A percentile compares a stretch with the other conserved stretches of the same genome.
Evolutionary conservation across 1,140 invertebrate species (phyloP).

Genomic region (Lepidurus arcticus): DNA sequence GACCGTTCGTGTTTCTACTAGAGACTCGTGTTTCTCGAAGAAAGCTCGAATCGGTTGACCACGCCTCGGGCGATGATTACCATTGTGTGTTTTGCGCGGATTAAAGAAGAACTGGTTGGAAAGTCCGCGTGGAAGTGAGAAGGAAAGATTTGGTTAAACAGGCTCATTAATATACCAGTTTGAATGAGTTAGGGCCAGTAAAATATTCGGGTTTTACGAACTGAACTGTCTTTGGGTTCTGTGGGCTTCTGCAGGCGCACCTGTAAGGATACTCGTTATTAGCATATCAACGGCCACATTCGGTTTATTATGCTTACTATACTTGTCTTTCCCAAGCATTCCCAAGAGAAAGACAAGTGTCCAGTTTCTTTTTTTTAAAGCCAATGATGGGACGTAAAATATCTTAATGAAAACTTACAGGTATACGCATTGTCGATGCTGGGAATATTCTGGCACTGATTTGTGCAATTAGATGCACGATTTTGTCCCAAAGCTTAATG

Average conservation of each 20-base stretch:
- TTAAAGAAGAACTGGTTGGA: background rate
- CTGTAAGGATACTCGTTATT: background rate
- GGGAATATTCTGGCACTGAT: no score
- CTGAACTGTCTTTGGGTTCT: background rate
- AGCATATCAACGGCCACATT: background rate
- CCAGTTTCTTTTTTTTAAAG: no score
- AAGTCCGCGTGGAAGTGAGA: background rate
- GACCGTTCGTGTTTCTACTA: no score
- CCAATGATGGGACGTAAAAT: no score
- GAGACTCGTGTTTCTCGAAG: background rate
- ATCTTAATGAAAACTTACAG: no score
- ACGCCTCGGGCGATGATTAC: background rate
- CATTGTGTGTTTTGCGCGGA: background rate
- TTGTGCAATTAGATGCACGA: no score
- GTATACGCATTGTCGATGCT: no score
- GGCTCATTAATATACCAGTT: constrained; percentile 22
- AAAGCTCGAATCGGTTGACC: background rate
- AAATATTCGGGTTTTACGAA: background rate
- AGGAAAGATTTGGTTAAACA: background rate
- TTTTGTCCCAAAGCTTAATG: no score
- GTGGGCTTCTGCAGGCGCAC: background rate
- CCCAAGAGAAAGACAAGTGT: no score
- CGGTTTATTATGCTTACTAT: background rate
- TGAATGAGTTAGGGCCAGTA: background rate
- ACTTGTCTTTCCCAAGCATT: background rate